Percentiles rank a stretch among this genome's conserved stretches.
Conservation (phyloP, 2,888 invertebrate genomes). For the Catocala sponsa region DNA sequence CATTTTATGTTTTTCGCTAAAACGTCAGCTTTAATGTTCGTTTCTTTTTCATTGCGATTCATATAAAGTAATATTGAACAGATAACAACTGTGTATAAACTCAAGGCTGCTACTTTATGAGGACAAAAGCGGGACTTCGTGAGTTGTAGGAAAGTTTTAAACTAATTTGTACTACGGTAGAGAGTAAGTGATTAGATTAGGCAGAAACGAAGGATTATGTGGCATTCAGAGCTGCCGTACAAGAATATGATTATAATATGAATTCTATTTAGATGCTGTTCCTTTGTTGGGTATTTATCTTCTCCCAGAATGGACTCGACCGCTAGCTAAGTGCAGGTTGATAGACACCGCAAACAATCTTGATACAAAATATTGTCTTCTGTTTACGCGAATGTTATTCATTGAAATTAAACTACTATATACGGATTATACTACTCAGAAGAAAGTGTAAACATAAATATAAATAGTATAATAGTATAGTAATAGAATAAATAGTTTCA, state of each 20-base stretch:
- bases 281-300: too few species aligned
- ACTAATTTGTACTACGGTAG: constrained; percentile 15
- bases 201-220: not conserved
- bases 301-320: too few species aligned
- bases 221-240: not conserved
- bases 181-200: constrained; percentile 10
- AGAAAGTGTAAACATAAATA: too few species aligned
- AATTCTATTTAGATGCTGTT: too few species aligned
- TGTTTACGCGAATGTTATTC: too few species aligned
- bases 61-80: constrained; percentile 29
- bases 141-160: constrained; percentile 15
- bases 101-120: constrained; percentile 31
- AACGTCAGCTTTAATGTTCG: constrained; percentile 26
- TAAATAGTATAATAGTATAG: too few species aligned
- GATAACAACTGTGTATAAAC: constrained; percentile 38
- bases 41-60: constrained; percentile 20
- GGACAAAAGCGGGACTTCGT: constrained; percentile 15
- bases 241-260: not conserved
- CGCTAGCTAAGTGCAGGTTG: too few species aligned
- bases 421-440: too few species aligned
- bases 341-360: too few species aligned
- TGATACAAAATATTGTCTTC: too few species aligned
- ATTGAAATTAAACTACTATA: too few species aligned
- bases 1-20: constrained; percentile 6
- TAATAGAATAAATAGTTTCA: too few species aligned